Evolutionary conservation across 1,140 invertebrate species (phyloP), one percentile per base, ranked within the genome.

Genomic region (Drosophila elegans): DNA sequence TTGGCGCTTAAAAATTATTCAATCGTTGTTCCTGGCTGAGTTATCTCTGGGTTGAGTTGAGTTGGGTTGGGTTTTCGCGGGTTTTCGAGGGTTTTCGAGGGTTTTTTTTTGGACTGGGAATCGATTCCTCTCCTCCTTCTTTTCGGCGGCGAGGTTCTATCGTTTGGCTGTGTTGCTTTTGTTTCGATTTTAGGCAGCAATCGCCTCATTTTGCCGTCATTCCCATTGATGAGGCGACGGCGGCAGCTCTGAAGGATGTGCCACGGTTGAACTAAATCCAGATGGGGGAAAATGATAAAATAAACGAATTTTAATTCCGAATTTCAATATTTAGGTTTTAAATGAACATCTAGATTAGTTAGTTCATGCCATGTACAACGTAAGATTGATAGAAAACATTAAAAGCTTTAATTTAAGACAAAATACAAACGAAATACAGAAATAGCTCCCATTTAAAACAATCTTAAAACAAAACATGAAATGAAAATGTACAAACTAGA

Each of bases 171-270:
- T 48, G 59, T 54, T 78, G 57, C 60, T 73, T 67, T 67, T 80
- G 72, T 76, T 89, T 90, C 74, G 82, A 62, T 63, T 92, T 92
- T 92, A 92, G 91, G 91, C 91, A 79, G 91, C 91, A 85, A 92
- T 92, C 73, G 91, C 91, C 91, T 92, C 90, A 82, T 92, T 91
- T 91, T 92, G 92, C 86, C 93, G 95, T 95, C 95, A 98, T 94
- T 99, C 97, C 98, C 98, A 99, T 92, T 98, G 97, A 93, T 99
- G 97, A 66, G 98, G 98, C 84, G 98, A 99, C 27, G 98, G 98
- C 82, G 98, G 98, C 92, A 99, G 94, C 94, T 99, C 98, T 59
- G 97, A 98, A 49, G 98, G 97, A 94, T 99, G 98, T 68, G 98
- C 98, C 92, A 99, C 98, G 72, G 97, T 98, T 67, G 98, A 99